These are phyloP conservation scores for Peromyscus polionotus DNA, from an alignment of 2,113 vertebrate species.

Conservation along the genomic window DNA sequence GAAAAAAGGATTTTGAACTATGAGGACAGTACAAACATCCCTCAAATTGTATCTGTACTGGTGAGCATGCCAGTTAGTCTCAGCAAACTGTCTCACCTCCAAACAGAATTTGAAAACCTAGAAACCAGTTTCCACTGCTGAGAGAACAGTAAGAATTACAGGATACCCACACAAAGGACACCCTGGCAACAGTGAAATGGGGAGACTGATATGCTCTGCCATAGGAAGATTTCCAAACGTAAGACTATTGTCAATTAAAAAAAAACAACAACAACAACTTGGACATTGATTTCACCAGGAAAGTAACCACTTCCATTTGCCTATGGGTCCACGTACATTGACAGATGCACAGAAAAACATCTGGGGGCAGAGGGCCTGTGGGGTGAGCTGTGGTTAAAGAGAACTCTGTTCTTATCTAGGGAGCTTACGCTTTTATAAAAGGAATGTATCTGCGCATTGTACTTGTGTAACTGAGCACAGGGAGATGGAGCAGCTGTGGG, in stretches of 20 bases:
- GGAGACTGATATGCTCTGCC: neutral
- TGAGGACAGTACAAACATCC: neutral
- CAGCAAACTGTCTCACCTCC: neutral
- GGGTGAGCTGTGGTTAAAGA: neutral
- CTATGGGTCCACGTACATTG: neutral
- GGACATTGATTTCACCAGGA: neutral
- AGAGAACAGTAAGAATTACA: neutral
- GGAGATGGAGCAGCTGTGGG: neutral
- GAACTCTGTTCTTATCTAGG: neutral
- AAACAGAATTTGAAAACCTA: slow-evolving; percentile 35
- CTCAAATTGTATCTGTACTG: neutral
- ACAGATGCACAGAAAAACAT: neutral
- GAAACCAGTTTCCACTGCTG: neutral
- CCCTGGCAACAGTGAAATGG: neutral
- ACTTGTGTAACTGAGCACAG: neutral
- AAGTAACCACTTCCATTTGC: neutral
- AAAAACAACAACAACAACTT: neutral
- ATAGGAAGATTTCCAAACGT: slow-evolving; percentile 21
- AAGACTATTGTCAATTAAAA: neutral
- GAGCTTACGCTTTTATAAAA: neutral
- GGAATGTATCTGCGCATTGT: neutral
- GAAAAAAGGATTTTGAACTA: neutral
- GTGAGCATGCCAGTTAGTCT: neutral
- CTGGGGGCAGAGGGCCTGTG: neutral
- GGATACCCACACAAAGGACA: neutral